phyloP scores from a whole-genome alignment of 2,113 vertebrate genomes.

The Upupa epops region DNA sequence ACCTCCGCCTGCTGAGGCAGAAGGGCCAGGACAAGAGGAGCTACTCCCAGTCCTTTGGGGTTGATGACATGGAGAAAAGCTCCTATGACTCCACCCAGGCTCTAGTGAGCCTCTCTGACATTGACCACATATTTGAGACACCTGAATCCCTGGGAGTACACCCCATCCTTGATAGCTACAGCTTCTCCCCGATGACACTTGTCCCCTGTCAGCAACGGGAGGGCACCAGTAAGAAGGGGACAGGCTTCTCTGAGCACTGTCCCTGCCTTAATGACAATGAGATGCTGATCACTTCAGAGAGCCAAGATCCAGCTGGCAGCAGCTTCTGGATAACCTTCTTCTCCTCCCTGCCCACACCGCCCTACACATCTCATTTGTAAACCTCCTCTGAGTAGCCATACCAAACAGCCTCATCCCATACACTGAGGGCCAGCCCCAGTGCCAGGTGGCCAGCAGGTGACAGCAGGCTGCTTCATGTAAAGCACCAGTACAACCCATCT shows the following conservation, averaged over 20 bases:
- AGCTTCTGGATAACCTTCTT: conserved; percentile 56
- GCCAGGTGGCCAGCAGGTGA: neutral
- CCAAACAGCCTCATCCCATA: neutral
- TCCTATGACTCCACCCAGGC: conserved; percentile 89
- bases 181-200: conserved; percentile 77
- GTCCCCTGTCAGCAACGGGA: conserved; percentile 80
- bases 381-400: neutral
- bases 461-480: conserved; percentile 14
- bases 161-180: conserved; percentile 62
- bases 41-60: conserved; percentile 69
- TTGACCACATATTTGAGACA: conserved; percentile 75
- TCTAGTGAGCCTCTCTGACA: conserved; percentile 81
- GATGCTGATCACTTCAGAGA: conserved; percentile 61
- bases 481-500: neutral
- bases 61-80: conserved; percentile 86
- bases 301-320: conserved; percentile 23
- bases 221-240: conserved; percentile 65
- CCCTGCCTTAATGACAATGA: conserved; percentile 69
- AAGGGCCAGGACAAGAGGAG: conserved; percentile 69
- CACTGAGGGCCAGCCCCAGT: neutral
- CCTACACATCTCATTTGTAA: conserved; percentile 74
- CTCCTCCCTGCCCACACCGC: conserved; percentile 7
- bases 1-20: conserved; percentile 78
- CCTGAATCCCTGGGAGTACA: conserved; percentile 51
- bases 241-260: conserved; percentile 55